Evolutionary conservation across 2,888 invertebrate genomes (phyloP), one percentile per base, ranked within the genome.

Genomic region (Polyommatus icarus): DNA sequence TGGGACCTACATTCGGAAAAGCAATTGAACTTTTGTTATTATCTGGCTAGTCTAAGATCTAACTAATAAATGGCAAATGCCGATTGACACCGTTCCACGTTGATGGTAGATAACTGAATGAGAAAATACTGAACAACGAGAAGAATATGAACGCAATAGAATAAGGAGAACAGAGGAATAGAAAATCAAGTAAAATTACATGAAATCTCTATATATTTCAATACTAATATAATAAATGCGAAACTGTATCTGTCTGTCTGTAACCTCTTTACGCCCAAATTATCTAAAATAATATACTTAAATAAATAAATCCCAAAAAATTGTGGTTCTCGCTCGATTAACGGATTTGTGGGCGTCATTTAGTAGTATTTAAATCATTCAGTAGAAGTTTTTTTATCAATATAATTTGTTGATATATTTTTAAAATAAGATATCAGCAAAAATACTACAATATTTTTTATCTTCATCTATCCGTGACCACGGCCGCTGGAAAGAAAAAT

Each of bases 21-120:
- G 78, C 61, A 79, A 78, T 81, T 81, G 80, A 81, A 78, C 80
- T 81, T 81, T 81, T 72, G 77, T 77, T 77, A 78, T 73, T 75
- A 79, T 79, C 77, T 77, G 76, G 76, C 59, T 71, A 20, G 77
- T 75, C 59, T 78, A 77, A 77, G 77, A 79, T 78, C 77, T 77
- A 76, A 76, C 78, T 76, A 79, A 79, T 80, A 80, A 79, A 79
- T 76, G 76, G 76, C 76, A 79, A 80, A 79, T 77, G 72, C 57
- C 72, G 77, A 20, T 72, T 77, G 78, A 77, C 78, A 80, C 76
- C 46, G 76, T 76, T 76, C 50, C 29, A 67, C 54, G 76, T 57
- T 72, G 76, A 75, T 77, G 78, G n/a, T 29, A 77, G 77, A 72
- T 77, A 57, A 57, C 54, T 36, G 46, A 75, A 54, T 75, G 24